Percentiles rank a stretch among this genome's conserved stretches.
These are phyloP conservation scores for Passer montanus DNA, from an alignment of 2,113 vertebrate genomes.

Conservation along the genomic window DNA sequence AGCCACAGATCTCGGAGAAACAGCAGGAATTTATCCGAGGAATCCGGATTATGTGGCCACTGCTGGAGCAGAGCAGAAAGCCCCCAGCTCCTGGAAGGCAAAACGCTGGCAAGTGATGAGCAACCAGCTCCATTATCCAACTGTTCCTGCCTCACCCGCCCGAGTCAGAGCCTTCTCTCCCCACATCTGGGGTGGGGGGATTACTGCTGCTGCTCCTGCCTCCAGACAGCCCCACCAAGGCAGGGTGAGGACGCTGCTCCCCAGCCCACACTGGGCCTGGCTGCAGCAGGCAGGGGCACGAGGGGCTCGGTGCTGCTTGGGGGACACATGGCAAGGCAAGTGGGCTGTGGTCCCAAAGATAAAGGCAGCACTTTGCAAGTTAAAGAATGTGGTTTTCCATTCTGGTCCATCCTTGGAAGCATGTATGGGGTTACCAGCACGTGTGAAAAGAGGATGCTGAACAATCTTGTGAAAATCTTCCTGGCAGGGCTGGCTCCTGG, in stretches of 20 bases:
- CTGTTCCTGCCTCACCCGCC: background rate
- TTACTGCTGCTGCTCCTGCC: background rate
- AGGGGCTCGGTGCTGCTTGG: background rate
- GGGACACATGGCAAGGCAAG: background rate
- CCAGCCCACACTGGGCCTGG: fast-evolving
- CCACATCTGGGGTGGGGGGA: fast-evolving
- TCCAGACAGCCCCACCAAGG: background rate
- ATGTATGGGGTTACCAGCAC: fast-evolving
- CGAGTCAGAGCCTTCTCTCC: background rate
- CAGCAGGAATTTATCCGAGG: slow-evolving; percentile 56
- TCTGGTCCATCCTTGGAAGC: background rate
- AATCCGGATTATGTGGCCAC: slow-evolving; percentile 56
- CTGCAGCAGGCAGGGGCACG: background rate
- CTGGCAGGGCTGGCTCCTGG: background rate
- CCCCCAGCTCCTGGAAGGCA: background rate
- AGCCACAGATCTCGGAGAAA: slow-evolving; percentile 27
- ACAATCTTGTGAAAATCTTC: background rate
- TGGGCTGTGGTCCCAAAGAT: background rate
- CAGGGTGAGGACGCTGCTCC: background rate
- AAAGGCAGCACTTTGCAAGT: fast-evolving
- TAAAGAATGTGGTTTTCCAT: background rate
- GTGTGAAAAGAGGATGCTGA: background rate
- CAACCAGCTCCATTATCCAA: background rate
- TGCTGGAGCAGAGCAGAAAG: background rate
- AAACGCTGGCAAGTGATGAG: background rate